These are phyloP conservation scores for Chaunax sp. DNA, from an alignment of 2,797 vertebrate species.

Conservation along the genomic window DNA sequence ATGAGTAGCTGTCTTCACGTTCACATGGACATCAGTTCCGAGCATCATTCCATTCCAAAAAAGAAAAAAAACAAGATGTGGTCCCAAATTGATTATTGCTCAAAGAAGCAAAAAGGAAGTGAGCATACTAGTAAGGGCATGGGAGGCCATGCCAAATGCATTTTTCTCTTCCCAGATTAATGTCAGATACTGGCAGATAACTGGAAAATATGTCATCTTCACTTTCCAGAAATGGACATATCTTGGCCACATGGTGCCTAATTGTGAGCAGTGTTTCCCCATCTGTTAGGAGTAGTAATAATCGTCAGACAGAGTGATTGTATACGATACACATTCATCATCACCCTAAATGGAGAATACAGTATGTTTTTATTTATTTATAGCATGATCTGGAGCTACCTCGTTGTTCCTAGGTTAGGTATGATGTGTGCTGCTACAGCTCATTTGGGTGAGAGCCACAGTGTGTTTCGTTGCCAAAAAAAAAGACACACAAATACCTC, in stretches of 20 bases:
- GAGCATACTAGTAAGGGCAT: constrained; percentile 53
- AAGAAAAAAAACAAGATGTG: constrained; percentile 33
- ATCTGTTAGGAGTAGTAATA: constrained; percentile 84
- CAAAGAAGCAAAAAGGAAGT: constrained; percentile 74
- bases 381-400: constrained; percentile 29
- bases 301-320: constrained; percentile 80
- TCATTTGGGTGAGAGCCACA: constrained; percentile 22
- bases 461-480: constrained; percentile 18
- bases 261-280: constrained; percentile 84
- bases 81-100: constrained; percentile 53
- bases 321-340: constrained; percentile 76
- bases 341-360: constrained; percentile 66
- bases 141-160: constrained; percentile 71
- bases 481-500: constrained; percentile 38
- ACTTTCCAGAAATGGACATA: constrained; percentile 84
- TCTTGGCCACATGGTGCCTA: constrained; percentile 85
- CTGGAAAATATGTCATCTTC: constrained; percentile 84
- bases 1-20: constrained; percentile 50
- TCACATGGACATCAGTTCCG: constrained; percentile 26
- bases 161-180: constrained; percentile 81
- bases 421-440: constrained; percentile 7
- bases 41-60: background rate
- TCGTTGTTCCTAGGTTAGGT: constrained; percentile 32
- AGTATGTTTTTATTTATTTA: constrained; percentile 67
- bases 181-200: constrained; percentile 86